phyloP scores from a whole-genome alignment of 2,113 vertebrate genomes.

The Cathartes aura region DNA sequence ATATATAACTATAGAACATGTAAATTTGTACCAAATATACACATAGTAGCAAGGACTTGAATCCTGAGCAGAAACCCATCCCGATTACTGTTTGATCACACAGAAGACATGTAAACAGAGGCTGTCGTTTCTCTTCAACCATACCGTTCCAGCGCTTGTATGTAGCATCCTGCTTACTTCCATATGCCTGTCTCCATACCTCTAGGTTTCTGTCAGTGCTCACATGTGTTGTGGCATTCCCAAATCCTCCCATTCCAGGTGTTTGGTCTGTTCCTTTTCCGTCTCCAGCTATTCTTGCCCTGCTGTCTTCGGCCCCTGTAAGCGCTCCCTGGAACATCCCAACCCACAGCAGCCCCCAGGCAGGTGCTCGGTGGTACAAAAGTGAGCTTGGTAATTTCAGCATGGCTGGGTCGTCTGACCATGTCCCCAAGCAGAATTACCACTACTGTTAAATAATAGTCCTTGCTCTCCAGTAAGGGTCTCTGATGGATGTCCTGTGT shows the following conservation, averaged over 20 bases:
- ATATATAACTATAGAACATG: neutral
- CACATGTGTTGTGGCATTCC: neutral
- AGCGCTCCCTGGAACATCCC: neutral
- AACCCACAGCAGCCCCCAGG: neutral
- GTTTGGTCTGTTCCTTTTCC: neutral
- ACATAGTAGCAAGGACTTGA: neutral
- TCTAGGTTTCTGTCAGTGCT: neutral
- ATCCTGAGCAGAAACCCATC: neutral
- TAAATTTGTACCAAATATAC: neutral
- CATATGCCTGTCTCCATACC: neutral
- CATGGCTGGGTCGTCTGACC: neutral
- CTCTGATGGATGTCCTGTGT: neutral
- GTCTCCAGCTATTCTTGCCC: neutral
- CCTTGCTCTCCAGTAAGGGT: neutral
- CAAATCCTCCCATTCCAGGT: neutral
- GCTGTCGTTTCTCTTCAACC: neutral
- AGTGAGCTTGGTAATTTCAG: neutral
- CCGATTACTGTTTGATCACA: neutral
- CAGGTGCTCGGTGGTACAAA: neutral
- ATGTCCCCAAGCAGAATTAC: neutral
- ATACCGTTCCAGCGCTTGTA: fast-evolving
- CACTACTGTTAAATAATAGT: neutral
- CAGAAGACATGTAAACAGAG: neutral
- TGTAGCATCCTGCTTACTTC: neutral
- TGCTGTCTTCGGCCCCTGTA: neutral